Percentiles rank a stretch among this genome's conserved stretches.
phyloP scores from a whole-genome alignment of 2,888 invertebrate species.

The Tetropium fuscum region DNA sequence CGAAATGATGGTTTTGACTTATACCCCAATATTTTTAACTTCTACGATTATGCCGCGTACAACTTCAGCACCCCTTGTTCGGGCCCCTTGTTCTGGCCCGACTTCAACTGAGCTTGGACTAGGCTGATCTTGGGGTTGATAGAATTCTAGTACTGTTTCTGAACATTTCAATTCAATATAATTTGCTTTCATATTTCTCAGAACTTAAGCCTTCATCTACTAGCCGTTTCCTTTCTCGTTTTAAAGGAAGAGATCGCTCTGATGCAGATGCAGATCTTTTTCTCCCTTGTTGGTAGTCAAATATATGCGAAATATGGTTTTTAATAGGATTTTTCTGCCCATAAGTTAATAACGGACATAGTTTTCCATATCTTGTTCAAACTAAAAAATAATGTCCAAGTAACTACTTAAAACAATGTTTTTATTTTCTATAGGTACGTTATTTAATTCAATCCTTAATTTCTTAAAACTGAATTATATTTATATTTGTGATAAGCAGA shows the following conservation, averaged over 20 bases:
- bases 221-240: neutral
- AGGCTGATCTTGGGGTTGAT: slow-evolving; percentile 1
- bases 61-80: neutral
- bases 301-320: neutral
- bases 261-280: neutral
- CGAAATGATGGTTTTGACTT: neutral
- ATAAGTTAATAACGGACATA: neutral
- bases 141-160: neutral
- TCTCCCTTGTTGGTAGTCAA: neutral
- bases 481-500: no score
- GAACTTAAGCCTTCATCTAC: neutral
- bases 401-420: no score
- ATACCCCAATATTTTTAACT: slow-evolving; percentile 1
- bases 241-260: no score
- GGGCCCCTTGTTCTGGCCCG: neutral
- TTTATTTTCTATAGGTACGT: no score
- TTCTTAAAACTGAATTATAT: no score
- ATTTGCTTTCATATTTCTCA: neutral
- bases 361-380: no score
- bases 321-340: neutral
- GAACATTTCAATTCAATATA: neutral
- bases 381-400: no score
- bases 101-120: no score
- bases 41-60: neutral
- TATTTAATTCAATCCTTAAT: no score